Evolutionary conservation across 2,113 vertebrate genomes (phyloP), one percentile per base, ranked within the genome.

Genomic region (Rhea americana): DNA sequence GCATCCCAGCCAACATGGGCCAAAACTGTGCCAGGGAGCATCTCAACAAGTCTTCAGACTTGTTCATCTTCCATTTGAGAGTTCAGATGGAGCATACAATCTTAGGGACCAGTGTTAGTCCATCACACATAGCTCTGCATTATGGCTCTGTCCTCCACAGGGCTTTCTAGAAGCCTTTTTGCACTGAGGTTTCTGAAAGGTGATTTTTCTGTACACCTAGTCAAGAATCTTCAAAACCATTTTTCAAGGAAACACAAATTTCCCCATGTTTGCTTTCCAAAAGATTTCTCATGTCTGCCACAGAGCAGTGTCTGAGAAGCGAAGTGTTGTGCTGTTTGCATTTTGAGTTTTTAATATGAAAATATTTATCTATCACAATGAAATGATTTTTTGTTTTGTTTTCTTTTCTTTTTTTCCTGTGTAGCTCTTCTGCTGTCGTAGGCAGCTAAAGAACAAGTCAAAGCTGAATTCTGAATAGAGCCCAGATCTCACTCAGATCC

Each of bases 101-200:
- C 55, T 59, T 0, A 0, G 11, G n/a, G 18, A 70, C 30, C 56
- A 2, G 0, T 9, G 11, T 28, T 55, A 37, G n/a, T 11, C 53
- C 7, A 56, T 9, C 5, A 25, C 4, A 19, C 6, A 10, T 4
- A 22, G 21, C 21, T 79, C 41, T 58, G 45, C 37, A n/a, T 3
- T 28, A 16, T 1, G 1, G 5, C 55, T 47, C 1, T 0, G 21
- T 30, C 35, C 3, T 8, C 22, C 26, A 51, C 14, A 45, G 32
- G 28, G 41, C 22, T 59, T 30, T 35, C 25, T n/a, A 71, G 58
- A 25, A 30, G 12, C 56, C 85, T 32, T 19, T 51, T 20, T 21
- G 13, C 37, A 43, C 2, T 0, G 4, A 48, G 47, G 51, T 62
- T 81, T 53, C 50, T 71, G 45, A 77, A 56, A 37, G 2, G 2